phyloP scores from a whole-genome alignment of 2,797 vertebrate species.

The Kryptopterus vitreolus region DNA sequence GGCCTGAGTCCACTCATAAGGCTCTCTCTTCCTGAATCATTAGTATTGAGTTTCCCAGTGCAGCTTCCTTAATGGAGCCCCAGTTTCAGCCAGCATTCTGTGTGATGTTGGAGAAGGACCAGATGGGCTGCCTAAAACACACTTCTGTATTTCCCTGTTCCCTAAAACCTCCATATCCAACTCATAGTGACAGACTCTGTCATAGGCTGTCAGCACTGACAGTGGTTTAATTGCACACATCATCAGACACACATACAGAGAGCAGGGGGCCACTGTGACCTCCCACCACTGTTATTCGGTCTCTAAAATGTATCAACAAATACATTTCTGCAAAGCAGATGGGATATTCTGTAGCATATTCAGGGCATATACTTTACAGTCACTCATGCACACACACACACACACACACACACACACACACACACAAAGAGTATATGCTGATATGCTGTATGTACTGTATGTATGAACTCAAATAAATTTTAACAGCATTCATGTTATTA shows the following conservation, averaged over 20 bases:
- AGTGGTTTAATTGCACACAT: constrained; percentile 58
- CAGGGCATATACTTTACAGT: constrained; percentile 36
- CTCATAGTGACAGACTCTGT: constrained; percentile 56
- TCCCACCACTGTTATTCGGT: constrained; percentile 42
- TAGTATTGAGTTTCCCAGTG: constrained; percentile 65
- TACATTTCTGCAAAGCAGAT: constrained; percentile 31
- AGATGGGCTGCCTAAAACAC: constrained; percentile 56
- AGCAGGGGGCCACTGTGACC: constrained; percentile 46
- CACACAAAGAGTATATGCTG: too few species aligned
- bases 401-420: too few species aligned
- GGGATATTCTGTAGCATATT: constrained; percentile 34
- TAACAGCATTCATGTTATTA: too few species aligned
- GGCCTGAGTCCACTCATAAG: constrained; percentile 55
- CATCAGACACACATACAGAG: constrained; percentile 56
- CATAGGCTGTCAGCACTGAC: constrained; percentile 55
- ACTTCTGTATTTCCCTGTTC: constrained; percentile 44
- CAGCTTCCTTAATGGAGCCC: constrained; percentile 54
- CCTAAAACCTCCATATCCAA: constrained; percentile 45
- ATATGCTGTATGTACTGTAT: too few species aligned
- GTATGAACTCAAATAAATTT: too few species aligned
- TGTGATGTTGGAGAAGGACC: constrained; percentile 58
- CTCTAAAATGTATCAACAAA: constrained; percentile 51
- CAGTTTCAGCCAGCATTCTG: constrained; percentile 51
- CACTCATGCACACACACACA: neutral
- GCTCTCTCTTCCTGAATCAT: constrained; percentile 53